Percentiles rank a stretch among this genome's conserved stretches.
These are phyloP conservation scores for Perdita meconis DNA, from an alignment of 2,888 invertebrate genomes.

Conservation along the genomic window DNA sequence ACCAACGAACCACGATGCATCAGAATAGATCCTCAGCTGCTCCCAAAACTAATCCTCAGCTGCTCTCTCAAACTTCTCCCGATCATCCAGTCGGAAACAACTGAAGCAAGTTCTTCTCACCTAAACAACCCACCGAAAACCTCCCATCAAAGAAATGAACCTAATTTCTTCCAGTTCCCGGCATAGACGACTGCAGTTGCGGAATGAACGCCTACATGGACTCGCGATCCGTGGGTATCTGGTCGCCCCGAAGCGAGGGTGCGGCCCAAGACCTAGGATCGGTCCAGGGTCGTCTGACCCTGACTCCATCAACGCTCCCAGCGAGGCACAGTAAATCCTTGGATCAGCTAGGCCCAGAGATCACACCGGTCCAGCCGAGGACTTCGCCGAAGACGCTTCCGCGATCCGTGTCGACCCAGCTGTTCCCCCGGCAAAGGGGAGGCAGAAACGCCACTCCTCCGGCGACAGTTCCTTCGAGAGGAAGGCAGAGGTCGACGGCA, in stretches of 20 bases:
- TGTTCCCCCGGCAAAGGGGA: conserved; percentile 77
- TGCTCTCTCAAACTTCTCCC: too few relatives aligned
- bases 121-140: background rate
- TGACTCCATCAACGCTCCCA: conserved; percentile 87
- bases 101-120: background rate
- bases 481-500: conserved; percentile 75
- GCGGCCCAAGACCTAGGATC: conserved; percentile 81
- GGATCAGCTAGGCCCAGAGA: conserved; percentile 89
- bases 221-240: conserved; percentile 87
- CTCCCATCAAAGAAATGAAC: background rate
- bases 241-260: conserved; percentile 85
- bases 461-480: conserved; percentile 78
- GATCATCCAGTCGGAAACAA: too few relatives aligned
- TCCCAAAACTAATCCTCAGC: too few relatives aligned
- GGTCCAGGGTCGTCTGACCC: conserved; percentile 88
- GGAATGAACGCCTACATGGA: conserved; percentile 88
- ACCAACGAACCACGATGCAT: too few relatives aligned
- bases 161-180: conserved; percentile 71
- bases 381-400: conserved; percentile 80
- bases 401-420: conserved; percentile 84
- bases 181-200: conserved; percentile 88
- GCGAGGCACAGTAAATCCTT: conserved; percentile 93
- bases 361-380: conserved; percentile 76
- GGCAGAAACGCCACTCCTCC: conserved; percentile 76
- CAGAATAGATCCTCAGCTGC: too few relatives aligned